These are phyloP conservation scores for Hypothenemus hampei DNA, from an alignment of 1,140 invertebrate genomes.

Conservation along the genomic window DNA sequence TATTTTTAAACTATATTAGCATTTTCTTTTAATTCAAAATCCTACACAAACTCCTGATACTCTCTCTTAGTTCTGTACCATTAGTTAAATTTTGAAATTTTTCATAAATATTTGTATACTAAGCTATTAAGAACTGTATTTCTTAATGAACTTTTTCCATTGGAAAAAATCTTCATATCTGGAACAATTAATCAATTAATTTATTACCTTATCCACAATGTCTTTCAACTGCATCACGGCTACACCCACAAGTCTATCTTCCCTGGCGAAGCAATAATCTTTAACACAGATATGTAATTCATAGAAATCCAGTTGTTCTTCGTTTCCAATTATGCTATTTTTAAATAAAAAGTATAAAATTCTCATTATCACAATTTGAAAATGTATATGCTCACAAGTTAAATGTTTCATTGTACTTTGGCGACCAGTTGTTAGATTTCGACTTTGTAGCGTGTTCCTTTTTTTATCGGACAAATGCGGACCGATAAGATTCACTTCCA, in stretches of 20 bases:
- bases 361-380: slow-evolving; percentile 2
- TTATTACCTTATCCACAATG: slow-evolving; percentile 81
- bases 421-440: slow-evolving; percentile 97
- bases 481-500: slow-evolving; percentile 97
- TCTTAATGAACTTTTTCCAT: no score
- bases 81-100: no score
- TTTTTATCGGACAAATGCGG: slow-evolving; percentile 97
- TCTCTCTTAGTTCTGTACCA: no score
- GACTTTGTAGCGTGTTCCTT: slow-evolving; percentile 95
- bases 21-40: no score
- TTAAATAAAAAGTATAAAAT: slow-evolving; percentile 31
- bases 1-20: no score
- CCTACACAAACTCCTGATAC: no score
- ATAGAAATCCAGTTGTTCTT: slow-evolving; percentile 92
- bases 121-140: no score
- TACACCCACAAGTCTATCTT: slow-evolving; percentile 94
- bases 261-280: slow-evolving; percentile 97
- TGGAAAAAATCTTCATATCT: no score
- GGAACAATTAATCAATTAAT: neutral
- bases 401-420: slow-evolving; percentile 99
- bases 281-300: slow-evolving; percentile 98
- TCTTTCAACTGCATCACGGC: slow-evolving; percentile 95
- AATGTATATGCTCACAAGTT: slow-evolving; percentile 84
- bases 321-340: slow-evolving; percentile 96
- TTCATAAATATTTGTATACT: no score